Base-by-base conservation (phyloP, 2,797 vertebrate species). In the Peromyscus melanophrys region DNA sequence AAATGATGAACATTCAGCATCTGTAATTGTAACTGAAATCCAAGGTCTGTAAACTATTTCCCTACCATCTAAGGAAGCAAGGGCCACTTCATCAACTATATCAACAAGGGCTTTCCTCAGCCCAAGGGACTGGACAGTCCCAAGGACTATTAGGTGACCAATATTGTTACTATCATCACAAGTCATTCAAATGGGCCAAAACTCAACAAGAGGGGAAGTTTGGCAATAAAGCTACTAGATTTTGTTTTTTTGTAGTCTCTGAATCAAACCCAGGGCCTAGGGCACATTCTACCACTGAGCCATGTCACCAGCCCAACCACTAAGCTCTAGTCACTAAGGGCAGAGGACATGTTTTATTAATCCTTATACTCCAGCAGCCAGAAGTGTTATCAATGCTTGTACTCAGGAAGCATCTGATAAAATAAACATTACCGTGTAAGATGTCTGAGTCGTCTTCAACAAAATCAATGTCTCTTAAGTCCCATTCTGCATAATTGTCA, bases 401-500 rank as follows among this genome's bases (percentile, higher is more conserved):
- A 91, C 34, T 57, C 69, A 92, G 95, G 80, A 96, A 96, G 93
- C 49, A 91, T n/a, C 67, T 92, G 75, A 82, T 90, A 71, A 97
- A 99, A 99, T 83, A 96, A 95, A 93, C 69, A 57, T 98, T 98
- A 99, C 99, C 99, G 76, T 99, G 99, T 93, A 99, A 99, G 98
- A 99, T 99, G 96, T 99, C 99, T 12, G 99, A 99, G 98, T 99
- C 99, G 97, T 99, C 99, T 97, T 99, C 99, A 96, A 99, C 99
- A 99, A 99, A 99, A 98, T 99, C 99, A 57, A 99, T 99, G 98
- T 99, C 99, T 98, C 99, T 99, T 98, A 99, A 98, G 98, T 99
- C 99, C 99, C 99, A 99, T 98, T 99, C 99, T 61, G 99, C 99
- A 43, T 99, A 99, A 99, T 99, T 99, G 99, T 99, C 99, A 98